Evolutionary conservation across 1,140 invertebrate species (phyloP).

Genomic region (Drosophila equinoxialis): DNA sequence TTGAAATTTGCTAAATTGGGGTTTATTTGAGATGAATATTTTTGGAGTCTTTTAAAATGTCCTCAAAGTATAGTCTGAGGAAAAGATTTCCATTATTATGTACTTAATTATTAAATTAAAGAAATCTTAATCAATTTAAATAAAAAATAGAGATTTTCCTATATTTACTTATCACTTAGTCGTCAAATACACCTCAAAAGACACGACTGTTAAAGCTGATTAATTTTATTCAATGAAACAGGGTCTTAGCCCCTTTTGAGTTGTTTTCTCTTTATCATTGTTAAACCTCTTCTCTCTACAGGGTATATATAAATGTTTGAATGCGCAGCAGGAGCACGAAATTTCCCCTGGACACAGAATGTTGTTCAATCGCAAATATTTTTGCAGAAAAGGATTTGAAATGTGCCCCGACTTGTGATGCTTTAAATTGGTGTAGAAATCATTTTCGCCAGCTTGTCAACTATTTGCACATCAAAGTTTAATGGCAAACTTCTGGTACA

Average conservation of each 20-base stretch:
- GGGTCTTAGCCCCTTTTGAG: background rate
- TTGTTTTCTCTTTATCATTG: background rate
- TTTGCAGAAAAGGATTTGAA: constrained; percentile 3
- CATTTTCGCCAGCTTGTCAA: constrained; percentile 29
- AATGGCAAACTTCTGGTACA: constrained; percentile 27
- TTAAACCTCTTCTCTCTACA: background rate
- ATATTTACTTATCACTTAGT: too few species aligned
- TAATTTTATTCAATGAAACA: background rate
- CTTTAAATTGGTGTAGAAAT: constrained; percentile 1
- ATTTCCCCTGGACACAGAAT: background rate
- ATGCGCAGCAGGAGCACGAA: background rate
- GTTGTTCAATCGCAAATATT: background rate
- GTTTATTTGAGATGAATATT: too few species aligned
- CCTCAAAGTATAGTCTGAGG: too few species aligned
- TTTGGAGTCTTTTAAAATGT: too few species aligned
- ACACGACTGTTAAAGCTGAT: background rate
- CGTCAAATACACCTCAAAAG: background rate
- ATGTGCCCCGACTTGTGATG: background rate
- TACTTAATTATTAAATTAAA: too few species aligned
- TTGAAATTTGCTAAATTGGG: too few species aligned
- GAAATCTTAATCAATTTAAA: too few species aligned
- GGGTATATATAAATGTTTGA: background rate
- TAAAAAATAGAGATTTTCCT: too few species aligned
- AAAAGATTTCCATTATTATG: too few species aligned
- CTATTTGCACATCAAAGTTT: constrained; percentile 47